Base-by-base conservation (phyloP, 2,113 vertebrate genomes). In the Diglossa brunneiventris region DNA sequence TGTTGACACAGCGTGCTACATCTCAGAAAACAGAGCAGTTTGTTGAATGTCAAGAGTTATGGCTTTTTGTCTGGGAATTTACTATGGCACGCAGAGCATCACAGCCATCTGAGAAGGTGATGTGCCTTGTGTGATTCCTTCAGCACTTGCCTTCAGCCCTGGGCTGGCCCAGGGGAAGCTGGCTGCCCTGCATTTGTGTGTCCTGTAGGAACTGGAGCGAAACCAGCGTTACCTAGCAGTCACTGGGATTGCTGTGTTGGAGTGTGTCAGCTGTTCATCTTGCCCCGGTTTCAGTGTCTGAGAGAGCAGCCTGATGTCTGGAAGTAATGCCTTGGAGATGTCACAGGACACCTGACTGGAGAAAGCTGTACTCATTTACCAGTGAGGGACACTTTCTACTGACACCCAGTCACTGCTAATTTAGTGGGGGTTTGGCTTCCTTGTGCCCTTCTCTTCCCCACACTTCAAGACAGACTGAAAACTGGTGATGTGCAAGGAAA, bases 21-120 rank as follows among this genome's bases (percentile, higher is more conserved):
- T 28, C 39, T 72, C 68, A 64, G 83, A 74, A 92, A 72, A 55
- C 13, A 33, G 64, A 86, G 88, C 26, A 9, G 56, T 64, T 88
- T 87, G 64, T 63, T 90, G 63, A 76, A 77, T 80, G 68, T 63
- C 78, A 89, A 13, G 70, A 92, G 58, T 69, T 90, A 44, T 0
- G 2, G 74, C 72, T 87, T 91, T 81, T 80, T 81, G 59, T 83
- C 42, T 76, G 72, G 50, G 72, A 96, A 63, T 81, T 90, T 44
- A 41, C 53, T 0, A 0, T 55, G 52, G 68, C 61, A 7, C 17
- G 63, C 3, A 7, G 74, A 85, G 46, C 44, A 61, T 66, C 37
- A 10, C 16, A 28, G 84, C 47, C 44, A 5, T 30, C 76, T 61
- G 82, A 78, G 79, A 67, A 24, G 77, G 49, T 30, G 47, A 42